Evolutionary conservation across 2,888 invertebrate species (phyloP).

Genomic region (Macrosoma leucophasiata): DNA sequence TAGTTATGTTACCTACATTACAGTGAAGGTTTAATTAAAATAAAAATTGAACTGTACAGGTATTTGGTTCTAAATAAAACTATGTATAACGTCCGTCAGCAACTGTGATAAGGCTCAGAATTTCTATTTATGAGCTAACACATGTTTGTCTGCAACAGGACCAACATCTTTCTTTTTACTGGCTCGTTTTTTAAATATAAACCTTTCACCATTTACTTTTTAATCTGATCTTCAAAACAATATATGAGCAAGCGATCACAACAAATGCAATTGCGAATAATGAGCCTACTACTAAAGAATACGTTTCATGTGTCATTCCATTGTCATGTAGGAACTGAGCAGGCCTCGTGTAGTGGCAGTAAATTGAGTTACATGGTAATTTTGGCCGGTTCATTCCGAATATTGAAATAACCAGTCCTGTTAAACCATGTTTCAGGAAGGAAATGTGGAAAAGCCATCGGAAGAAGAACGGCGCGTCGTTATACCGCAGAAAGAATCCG

Average conservation of each 20-base stretch:
- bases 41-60: no score
- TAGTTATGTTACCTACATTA: no score
- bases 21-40: no score
- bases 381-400: slow-evolving; percentile 87
- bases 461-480: slow-evolving; percentile 85
- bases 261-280: slow-evolving; percentile 78
- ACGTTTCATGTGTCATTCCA: slow-evolving; percentile 81
- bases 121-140: no score
- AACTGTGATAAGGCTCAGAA: no score
- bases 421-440: slow-evolving; percentile 91
- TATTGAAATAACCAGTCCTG: slow-evolving; percentile 86
- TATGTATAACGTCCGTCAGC: no score
- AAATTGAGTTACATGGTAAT: slow-evolving; percentile 83
- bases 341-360: slow-evolving; percentile 85
- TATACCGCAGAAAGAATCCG: slow-evolving; percentile 92
- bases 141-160: no score
- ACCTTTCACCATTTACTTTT: slow-evolving; percentile 64
- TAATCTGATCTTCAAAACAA: slow-evolving; percentile 79
- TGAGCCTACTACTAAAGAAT: slow-evolving; percentile 79
- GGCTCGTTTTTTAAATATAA: no score
- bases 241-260: slow-evolving; percentile 79
- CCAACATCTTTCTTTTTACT: neutral
- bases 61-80: no score
- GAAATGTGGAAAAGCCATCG: slow-evolving; percentile 92
- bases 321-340: slow-evolving; percentile 83